phyloP scores from a whole-genome alignment of 2,113 vertebrate species.

The Chlamydotis undulata region DNA sequence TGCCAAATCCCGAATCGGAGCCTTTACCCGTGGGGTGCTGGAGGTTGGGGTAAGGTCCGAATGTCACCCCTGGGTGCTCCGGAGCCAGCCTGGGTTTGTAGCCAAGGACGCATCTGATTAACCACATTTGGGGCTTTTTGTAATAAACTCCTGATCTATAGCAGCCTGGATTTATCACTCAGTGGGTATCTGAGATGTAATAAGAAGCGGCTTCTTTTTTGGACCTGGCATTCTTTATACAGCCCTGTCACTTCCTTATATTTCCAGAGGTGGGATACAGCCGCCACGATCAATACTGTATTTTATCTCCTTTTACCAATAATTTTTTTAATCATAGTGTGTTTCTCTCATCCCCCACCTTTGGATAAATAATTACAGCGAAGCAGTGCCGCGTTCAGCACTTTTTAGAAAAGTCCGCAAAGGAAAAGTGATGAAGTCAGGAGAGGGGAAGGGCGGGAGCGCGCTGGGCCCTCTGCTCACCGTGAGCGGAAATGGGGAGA shows the following conservation, averaged over 20 bases:
- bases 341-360: neutral
- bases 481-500: accelerated
- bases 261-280: constrained; percentile 31
- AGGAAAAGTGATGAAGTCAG: neutral
- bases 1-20: neutral
- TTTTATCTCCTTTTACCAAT: constrained; percentile 61
- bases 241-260: constrained; percentile 1
- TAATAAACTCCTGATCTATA: neutral
- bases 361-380: constrained; percentile 31
- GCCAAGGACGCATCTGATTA: neutral
- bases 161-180: neutral
- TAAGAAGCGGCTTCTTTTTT: constrained; percentile 4
- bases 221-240: constrained; percentile 38
- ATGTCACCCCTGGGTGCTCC: neutral
- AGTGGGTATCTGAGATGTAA: neutral
- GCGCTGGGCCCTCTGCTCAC: accelerated
- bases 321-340: constrained; percentile 55
- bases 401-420: neutral
- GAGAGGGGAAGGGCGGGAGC: neutral
- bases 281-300: constrained; percentile 45
- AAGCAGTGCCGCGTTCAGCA: constrained; percentile 7
- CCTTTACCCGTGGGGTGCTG: neutral
- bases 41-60: neutral
- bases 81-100: neutral
- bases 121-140: neutral